phyloP scores from a whole-genome alignment of 2,888 invertebrate species.

The Blastobasis adustella region DNA sequence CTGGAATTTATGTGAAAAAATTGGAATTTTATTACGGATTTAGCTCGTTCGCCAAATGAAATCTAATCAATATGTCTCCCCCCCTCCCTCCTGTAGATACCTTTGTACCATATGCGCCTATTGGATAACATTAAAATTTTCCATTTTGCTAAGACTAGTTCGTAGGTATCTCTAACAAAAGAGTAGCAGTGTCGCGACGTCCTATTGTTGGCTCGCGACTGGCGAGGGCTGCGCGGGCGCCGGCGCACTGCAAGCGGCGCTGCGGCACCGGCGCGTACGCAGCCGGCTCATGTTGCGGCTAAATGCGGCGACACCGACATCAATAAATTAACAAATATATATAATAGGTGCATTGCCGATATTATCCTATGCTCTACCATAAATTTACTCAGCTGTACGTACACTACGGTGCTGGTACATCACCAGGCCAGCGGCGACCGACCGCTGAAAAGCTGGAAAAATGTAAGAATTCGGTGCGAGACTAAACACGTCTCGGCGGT shows the following conservation, averaged over 20 bases:
- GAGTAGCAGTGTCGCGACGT: slow-evolving; percentile 19
- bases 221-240: slow-evolving; percentile 11
- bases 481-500: slow-evolving; percentile 21
- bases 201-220: slow-evolving; percentile 31
- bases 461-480: slow-evolving; percentile 20
- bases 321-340: too few relatives aligned
- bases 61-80: slow-evolving; percentile 4
- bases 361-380: too few relatives aligned
- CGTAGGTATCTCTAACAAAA: slow-evolving; percentile 17
- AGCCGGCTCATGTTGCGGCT: slow-evolving; percentile 60
- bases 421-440: too few relatives aligned
- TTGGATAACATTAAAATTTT: too few relatives aligned
- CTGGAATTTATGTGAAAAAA: too few relatives aligned
- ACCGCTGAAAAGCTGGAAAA: slow-evolving; percentile 12
- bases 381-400: too few relatives aligned
- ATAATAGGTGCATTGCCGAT: too few relatives aligned
- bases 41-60: neutral
- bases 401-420: too few relatives aligned
- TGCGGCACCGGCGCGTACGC: slow-evolving; percentile 22
- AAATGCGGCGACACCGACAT: slow-evolving; percentile 49
- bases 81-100: too few relatives aligned
- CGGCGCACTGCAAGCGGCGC: slow-evolving; percentile 33
- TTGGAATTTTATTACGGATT: neutral
- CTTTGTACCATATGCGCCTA: too few relatives aligned
- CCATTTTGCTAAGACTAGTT: too few relatives aligned